Evolutionary conservation across 2,113 vertebrate species (phyloP).

Genomic region (Cyanocitta stelleri): DNA sequence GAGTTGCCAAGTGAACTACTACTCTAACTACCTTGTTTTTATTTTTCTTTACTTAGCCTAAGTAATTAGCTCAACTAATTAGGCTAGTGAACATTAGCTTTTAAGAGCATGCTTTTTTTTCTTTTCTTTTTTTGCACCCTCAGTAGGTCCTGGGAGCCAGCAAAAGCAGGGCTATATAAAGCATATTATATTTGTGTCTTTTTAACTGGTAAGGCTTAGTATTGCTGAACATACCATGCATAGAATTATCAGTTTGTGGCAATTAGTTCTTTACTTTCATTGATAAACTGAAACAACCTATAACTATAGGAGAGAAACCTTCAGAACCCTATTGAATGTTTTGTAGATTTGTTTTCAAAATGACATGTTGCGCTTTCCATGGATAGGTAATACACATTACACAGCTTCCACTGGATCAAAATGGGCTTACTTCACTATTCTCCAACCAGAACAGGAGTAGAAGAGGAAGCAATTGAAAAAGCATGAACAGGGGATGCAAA

Average conservation of each 20-base stretch:
- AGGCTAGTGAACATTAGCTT: not conserved
- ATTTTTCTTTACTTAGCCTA: not conserved
- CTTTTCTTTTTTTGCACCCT: rapidly evolving
- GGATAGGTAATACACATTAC: not conserved
- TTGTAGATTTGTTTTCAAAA: not conserved
- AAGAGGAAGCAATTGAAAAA: not conserved
- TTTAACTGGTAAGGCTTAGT: not conserved
- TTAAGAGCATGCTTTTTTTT: rapidly evolving
- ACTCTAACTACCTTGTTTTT: not conserved
- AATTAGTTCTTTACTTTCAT: not conserved
- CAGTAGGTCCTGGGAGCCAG: not conserved
- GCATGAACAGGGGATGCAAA: not conserved
- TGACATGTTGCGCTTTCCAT: not conserved
- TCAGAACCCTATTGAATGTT: not conserved
- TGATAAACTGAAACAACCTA: not conserved
- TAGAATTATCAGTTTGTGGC: not conserved
- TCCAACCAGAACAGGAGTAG: not conserved
- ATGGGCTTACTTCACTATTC: not conserved
- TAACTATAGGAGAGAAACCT: not conserved
- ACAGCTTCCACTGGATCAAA: not conserved
- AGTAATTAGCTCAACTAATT: not conserved
- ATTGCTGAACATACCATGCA: not conserved
- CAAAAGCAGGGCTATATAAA: not conserved
- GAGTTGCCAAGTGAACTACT: not conserved
- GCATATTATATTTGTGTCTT: not conserved